A percentile compares a stretch with the other conserved stretches of the same genome.
Conservation (phyloP, 2,888 invertebrate species). For the Eupithecia tripunctaria region DNA sequence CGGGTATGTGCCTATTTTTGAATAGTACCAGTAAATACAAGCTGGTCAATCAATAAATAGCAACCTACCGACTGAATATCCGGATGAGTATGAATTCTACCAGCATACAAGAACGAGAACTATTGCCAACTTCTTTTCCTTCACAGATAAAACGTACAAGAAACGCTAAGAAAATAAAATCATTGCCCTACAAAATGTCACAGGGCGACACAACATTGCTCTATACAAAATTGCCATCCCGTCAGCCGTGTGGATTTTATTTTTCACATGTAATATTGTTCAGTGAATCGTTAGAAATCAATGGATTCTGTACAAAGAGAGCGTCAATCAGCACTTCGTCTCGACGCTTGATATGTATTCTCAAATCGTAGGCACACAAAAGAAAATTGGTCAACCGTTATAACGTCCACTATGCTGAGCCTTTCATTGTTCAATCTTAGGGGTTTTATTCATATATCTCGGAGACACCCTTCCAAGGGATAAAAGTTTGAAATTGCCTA, state of each 20-base stretch:
- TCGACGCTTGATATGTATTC: slow-evolving; percentile 72
- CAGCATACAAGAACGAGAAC: slow-evolving; percentile 7
- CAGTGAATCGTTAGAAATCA: slow-evolving; percentile 74
- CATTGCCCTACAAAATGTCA: slow-evolving; percentile 38
- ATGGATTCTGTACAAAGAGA: slow-evolving; percentile 69
- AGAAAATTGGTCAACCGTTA: slow-evolving; percentile 83
- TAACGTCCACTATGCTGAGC: slow-evolving; percentile 76
- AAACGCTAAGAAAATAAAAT: slow-evolving; percentile 46
- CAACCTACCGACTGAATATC: background rate
- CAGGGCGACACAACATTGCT: slow-evolving; percentile 30
- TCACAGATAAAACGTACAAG: slow-evolving; percentile 23
- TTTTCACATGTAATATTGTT: slow-evolving; percentile 53
- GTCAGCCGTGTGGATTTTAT: slow-evolving; percentile 40
- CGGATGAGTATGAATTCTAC: slow-evolving; percentile 12
- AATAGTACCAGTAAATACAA: background rate
- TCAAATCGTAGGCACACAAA: slow-evolving; percentile 79
- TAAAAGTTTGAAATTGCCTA: slow-evolving; percentile 61
- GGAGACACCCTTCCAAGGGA: slow-evolving; percentile 57
- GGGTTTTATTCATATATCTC: slow-evolving; percentile 76
- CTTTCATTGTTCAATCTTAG: slow-evolving; percentile 77
- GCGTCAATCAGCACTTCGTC: slow-evolving; percentile 71
- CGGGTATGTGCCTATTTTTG: too few species aligned
- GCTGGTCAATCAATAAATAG: background rate
- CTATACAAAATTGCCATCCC: slow-evolving; percentile 35
- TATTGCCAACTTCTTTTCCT: slow-evolving; percentile 21